Evolutionary conservation across 35 echinoderm and acorn worm genomes (phyloP).

Genomic region (Holothuria glaberrima): DNA sequence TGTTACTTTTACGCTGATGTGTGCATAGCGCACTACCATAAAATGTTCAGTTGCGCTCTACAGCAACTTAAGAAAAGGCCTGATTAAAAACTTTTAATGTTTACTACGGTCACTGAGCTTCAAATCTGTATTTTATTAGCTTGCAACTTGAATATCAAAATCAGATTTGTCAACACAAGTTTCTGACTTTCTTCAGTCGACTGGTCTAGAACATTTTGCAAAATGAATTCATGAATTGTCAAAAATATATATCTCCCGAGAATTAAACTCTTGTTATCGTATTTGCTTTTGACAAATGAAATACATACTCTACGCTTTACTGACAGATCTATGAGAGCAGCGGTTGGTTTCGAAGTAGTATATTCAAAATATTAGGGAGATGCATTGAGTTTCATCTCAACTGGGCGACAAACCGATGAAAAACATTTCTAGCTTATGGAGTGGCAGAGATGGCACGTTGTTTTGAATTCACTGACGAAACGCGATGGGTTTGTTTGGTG

Average conservation of each 20-base stretch:
- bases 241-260: neutral
- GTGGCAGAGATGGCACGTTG: neutral
- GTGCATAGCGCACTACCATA: too few species aligned
- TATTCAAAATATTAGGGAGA: neutral
- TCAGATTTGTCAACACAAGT: neutral
- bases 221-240: neutral
- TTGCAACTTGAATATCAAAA: too few species aligned
- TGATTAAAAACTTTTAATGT: too few species aligned
- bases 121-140: too few species aligned
- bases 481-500: neutral
- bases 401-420: conserved; percentile 26
- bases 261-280: conserved; percentile 16
- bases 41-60: too few species aligned
- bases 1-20: too few species aligned
- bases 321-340: conserved; percentile 4
- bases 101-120: too few species aligned
- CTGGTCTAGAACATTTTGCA: too few species aligned
- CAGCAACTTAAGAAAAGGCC: too few species aligned
- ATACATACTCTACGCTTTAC: neutral
- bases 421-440: conserved; percentile 31
- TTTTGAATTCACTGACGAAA: conserved; percentile 42
- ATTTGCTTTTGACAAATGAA: conserved; percentile 34
- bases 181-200: neutral
- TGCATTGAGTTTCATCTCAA: neutral
- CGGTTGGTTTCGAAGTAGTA: neutral